These are phyloP conservation scores for Apodemia mormo DNA, from an alignment of 2,888 invertebrate genomes.

Conservation along the genomic window DNA sequence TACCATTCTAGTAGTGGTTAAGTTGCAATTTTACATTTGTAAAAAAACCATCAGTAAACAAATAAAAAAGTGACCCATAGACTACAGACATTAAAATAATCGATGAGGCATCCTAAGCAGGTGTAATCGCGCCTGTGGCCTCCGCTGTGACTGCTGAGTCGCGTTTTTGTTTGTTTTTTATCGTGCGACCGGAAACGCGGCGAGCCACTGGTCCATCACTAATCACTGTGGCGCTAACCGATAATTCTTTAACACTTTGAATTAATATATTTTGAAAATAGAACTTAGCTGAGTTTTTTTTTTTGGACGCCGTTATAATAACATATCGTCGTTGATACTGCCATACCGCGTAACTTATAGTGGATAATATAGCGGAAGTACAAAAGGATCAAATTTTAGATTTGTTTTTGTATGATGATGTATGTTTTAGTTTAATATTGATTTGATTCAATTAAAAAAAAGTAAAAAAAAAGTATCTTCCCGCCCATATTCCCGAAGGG, in stretches of 20 bases:
- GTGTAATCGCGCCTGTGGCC: constrained; percentile 14
- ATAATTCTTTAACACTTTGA: constrained; percentile 30
- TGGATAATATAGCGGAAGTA: too few species aligned
- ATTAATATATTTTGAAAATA: constrained; percentile 17
- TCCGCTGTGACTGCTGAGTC: constrained; percentile 22
- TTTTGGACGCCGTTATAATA: not conserved
- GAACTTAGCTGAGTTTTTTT: not conserved
- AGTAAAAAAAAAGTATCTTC: too few species aligned
- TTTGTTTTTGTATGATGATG: too few species aligned
- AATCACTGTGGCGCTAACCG: constrained; percentile 45
- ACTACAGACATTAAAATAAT: constrained; percentile 10
- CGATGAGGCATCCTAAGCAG: constrained; percentile 15
- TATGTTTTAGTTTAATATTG: too few species aligned
- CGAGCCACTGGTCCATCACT: constrained; percentile 44
- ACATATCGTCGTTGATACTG: too few species aligned
- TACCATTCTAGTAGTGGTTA: too few species aligned
- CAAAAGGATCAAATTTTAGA: too few species aligned
- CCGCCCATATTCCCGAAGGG: too few species aligned
- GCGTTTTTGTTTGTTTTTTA: constrained; percentile 48
- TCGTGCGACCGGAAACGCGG: constrained; percentile 45
- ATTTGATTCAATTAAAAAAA: too few species aligned
- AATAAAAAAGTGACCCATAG: not conserved
- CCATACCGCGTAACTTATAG: too few species aligned
- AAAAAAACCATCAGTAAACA: too few species aligned
- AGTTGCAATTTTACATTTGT: too few species aligned